Percentiles rank a stretch among this genome's conserved stretches.
Evolutionary conservation across 2,113 vertebrate species (phyloP).

Genomic region (Helogale parvula): DNA sequence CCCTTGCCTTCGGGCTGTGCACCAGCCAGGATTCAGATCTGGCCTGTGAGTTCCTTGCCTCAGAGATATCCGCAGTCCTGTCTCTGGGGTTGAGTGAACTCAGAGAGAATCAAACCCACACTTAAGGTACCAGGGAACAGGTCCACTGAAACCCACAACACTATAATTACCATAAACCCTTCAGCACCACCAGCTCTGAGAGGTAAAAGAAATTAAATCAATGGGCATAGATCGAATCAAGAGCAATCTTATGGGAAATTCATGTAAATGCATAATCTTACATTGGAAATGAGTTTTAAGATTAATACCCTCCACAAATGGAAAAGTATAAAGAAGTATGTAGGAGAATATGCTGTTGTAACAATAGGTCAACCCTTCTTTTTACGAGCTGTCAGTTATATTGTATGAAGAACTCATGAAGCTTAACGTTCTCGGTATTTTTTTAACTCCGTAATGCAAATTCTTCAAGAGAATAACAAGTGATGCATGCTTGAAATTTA

Average conservation of each 20-base stretch:
- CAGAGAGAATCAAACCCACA: constrained; percentile 30
- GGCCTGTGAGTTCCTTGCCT: neutral
- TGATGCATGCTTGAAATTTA: constrained; percentile 77
- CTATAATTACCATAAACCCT: constrained; percentile 77
- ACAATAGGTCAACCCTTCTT: constrained; percentile 50
- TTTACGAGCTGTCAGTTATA: constrained; percentile 41
- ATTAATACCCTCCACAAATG: constrained; percentile 77
- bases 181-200: constrained; percentile 70
- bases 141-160: constrained; percentile 61
- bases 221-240: constrained; percentile 75
- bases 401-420: constrained; percentile 56
- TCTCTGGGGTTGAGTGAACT: constrained; percentile 28
- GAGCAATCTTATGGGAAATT: constrained; percentile 78
- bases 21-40: neutral
- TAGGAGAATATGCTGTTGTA: neutral
- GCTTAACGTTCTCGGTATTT: neutral
- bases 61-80: neutral
- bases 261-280: constrained; percentile 81
- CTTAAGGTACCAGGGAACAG: constrained; percentile 42
- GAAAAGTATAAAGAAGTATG: constrained; percentile 60
- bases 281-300: constrained; percentile 79
- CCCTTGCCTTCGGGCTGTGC: neutral
- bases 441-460: constrained; percentile 61
- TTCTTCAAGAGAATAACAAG: constrained; percentile 77
- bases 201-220: constrained; percentile 80